These are phyloP conservation scores for Mesembrinibis cayennensis DNA, from an alignment of 2,113 vertebrate genomes.

Conservation along the genomic window DNA sequence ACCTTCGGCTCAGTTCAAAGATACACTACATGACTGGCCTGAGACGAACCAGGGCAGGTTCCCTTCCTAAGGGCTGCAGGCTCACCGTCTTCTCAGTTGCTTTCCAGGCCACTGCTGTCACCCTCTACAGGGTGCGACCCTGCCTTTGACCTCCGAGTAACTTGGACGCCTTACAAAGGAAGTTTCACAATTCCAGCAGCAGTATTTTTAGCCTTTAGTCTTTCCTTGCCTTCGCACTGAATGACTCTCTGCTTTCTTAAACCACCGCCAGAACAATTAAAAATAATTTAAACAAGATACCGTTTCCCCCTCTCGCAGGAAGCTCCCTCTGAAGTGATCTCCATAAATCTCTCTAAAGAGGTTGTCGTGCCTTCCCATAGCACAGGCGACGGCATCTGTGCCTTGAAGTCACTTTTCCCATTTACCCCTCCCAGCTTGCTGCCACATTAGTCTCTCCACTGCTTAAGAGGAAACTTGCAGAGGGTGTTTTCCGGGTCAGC, in stretches of 20 bases:
- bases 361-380: background rate
- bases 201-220: constrained; percentile 51
- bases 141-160: background rate
- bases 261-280: background rate
- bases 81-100: background rate
- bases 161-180: constrained; percentile 5
- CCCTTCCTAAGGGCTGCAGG: background rate
- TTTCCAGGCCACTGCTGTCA: background rate
- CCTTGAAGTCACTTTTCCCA: background rate
- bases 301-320: background rate
- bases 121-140: background rate
- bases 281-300: constrained; percentile 17
- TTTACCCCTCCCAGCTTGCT: background rate
- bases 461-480: background rate
- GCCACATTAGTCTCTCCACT: background rate
- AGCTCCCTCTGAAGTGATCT: constrained; percentile 9
- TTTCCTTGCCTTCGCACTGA: background rate
- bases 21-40: background rate
- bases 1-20: background rate
- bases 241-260: constrained; percentile 14
- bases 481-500: background rate
- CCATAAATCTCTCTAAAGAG: constrained; percentile 24
- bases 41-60: background rate
- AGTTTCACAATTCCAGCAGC: background rate
- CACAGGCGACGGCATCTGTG: rapidly evolving